These are phyloP conservation scores for Neoitamus cyanurus DNA, from an alignment of 2,888 invertebrate species.

Conservation along the genomic window DNA sequence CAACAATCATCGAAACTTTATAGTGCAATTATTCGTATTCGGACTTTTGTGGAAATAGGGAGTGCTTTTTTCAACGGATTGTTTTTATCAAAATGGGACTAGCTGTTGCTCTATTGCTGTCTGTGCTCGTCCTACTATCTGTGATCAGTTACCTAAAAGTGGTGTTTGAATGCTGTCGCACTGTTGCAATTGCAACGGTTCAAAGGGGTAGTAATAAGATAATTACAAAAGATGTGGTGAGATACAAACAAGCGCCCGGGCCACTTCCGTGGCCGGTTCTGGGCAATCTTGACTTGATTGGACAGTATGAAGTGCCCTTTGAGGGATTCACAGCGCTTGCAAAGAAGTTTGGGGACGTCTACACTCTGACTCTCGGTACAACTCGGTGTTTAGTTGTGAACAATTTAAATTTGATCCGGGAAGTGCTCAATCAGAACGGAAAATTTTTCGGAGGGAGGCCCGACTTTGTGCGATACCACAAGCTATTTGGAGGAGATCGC, in stretches of 20 bases:
- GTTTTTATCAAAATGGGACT: conserved; percentile 13
- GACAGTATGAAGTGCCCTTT: conserved; percentile 75
- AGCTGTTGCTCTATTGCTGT: not conserved
- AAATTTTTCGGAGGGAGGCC: conserved; percentile 86
- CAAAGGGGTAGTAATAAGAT: conserved; percentile 1
- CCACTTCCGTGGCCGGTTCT: conserved; percentile 76
- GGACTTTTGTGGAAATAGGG: not conserved
- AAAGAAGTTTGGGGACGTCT: conserved; percentile 78
- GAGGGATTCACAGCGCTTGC: conserved; percentile 78
- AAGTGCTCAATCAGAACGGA: conserved; percentile 82
- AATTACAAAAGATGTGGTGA: conserved; percentile 31
- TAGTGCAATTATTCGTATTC: not conserved
- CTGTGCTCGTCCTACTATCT: not conserved
- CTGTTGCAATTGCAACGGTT: conserved; percentile 54
- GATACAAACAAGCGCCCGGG: conserved; percentile 70
- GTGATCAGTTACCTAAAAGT: conserved; percentile 55
- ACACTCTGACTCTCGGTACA: conserved; percentile 75
- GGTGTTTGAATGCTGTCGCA: conserved; percentile 57
- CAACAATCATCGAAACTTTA: not conserved
- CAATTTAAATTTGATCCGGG: conserved; percentile 76
- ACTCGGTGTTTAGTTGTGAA: conserved; percentile 80
- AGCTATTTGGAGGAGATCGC: conserved; percentile 84
- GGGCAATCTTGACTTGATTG: conserved; percentile 77
- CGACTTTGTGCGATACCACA: conserved; percentile 82
- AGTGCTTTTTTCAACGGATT: not conserved